Conservation (phyloP, 1,140 invertebrate species). For the Parapsyche elsis region DNA sequence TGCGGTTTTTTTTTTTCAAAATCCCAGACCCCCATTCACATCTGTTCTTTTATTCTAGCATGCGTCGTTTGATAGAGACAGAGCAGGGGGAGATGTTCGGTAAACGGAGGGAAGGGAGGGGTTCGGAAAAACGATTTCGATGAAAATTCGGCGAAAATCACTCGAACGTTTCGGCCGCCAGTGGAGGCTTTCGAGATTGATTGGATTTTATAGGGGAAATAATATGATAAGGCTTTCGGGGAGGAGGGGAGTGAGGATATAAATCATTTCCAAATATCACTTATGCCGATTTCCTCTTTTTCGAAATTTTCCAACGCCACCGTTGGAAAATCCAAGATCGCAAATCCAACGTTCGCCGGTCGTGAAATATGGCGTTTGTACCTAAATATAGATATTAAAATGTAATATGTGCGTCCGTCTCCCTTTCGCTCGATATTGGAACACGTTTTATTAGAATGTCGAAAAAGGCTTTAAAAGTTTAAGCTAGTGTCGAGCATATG, state of each 20-base stretch:
- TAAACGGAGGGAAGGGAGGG: background rate
- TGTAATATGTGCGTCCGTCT: background rate
- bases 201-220: slow-evolving; percentile 44
- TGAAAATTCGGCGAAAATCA: slow-evolving; percentile 40
- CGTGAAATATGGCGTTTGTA: slow-evolving; percentile 1
- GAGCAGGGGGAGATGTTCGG: background rate
- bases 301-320: background rate
- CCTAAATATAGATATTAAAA: no score
- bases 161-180: slow-evolving; percentile 30
- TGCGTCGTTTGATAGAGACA: background rate
- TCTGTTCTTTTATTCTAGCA: background rate
- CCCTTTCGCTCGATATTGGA: no score
- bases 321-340: background rate
- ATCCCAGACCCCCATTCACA: background rate
- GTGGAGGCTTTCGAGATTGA: slow-evolving; percentile 35
- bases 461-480: slow-evolving; percentile 24
- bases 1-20: no score
- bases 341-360: background rate
- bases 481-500: slow-evolving; percentile 15
- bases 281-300: slow-evolving; percentile 16
- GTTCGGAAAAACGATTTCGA: slow-evolving; percentile 4
- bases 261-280: slow-evolving; percentile 39
- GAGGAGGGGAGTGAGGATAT: slow-evolving; percentile 3
- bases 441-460: slow-evolving; percentile 23
- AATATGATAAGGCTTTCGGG: slow-evolving; percentile 34